Evolutionary conservation across 2,797 vertebrate genomes (phyloP), one percentile per base, ranked within the genome.

Genomic region (Betta splendens): DNA sequence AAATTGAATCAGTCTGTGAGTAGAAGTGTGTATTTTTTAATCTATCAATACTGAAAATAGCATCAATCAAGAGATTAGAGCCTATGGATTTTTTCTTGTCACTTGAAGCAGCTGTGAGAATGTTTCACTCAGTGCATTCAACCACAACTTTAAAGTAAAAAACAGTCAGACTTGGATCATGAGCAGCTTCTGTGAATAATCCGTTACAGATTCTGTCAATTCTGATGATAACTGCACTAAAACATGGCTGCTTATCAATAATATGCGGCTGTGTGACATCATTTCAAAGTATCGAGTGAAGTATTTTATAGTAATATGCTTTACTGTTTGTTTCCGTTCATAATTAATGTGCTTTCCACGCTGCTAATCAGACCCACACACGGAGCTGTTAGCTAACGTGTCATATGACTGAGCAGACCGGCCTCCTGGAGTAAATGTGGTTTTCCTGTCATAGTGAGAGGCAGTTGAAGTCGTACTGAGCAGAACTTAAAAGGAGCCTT

Each of bases 1-100:
- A 65, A 72, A 82, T 75, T 51, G 65, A 70, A 75, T 57, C 61
- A 74, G 60, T 65, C 64, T 72, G 52, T 64, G 44, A 67, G 68
- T 75, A 58, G 77, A 75, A 63, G 61, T 71, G 72, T 67, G 50
- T 42, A 42, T 85, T 84, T 80, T 69, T n/a, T n/a, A n/a, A 53
- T 76, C 43, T 42, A 67, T 64, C 28, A 67, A 33, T 64, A 47
- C 51, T 61, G 54, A 62, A 80, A 85, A 69, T 76, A 59, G 56
- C 61, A 38, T 44, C 4, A 9, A 62, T 45, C 66, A 45, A 71
- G 72, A 79, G 81, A 77, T 79, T 61, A 51, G 52, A 79, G 81
- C 66, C 62, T 25, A 67, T 45, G 75, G 52, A 84, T 80, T 69
- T 64, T 61, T 7, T 68, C 69, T 66, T 21, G 53, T 73, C 68